These are phyloP conservation scores for Megalops cyprinoides DNA, from an alignment of 2,797 vertebrate genomes.

Conservation along the genomic window DNA sequence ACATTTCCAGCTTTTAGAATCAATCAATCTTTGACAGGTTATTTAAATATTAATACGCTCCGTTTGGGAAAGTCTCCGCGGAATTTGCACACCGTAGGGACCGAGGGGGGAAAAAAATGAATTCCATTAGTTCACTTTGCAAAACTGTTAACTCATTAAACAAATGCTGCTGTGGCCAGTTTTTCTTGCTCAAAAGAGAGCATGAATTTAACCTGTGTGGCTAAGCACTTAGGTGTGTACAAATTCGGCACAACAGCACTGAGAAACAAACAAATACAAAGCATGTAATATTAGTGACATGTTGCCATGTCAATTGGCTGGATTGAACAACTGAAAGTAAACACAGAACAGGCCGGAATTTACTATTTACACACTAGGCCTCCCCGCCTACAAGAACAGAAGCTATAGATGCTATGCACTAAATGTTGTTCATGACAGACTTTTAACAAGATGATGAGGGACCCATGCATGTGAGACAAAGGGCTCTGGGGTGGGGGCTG, in stretches of 20 bases:
- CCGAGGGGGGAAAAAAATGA: not conserved
- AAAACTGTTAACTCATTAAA: conserved; percentile 6
- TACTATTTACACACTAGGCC: no score
- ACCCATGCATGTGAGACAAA: not conserved
- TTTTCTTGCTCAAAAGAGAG: not conserved
- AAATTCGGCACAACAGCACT: no score
- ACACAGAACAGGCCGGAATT: no score
- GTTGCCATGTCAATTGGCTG: no score
- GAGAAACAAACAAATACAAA: no score
- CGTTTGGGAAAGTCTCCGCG: conserved; percentile 49
- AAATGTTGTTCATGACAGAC: not conserved
- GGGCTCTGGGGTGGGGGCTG: not conserved
- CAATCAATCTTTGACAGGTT: conserved; percentile 53
- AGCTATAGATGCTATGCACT: not conserved
- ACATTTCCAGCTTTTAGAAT: conserved; percentile 47
- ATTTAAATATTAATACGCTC: conserved; percentile 61
- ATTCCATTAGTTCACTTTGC: not conserved
- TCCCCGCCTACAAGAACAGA: no score
- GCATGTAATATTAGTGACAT: no score
- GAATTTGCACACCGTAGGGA: conserved; percentile 5
- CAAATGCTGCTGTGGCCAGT: conserved; percentile 3
- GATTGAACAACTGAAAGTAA: no score
- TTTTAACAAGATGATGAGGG: not conserved
- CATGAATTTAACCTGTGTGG: not conserved
- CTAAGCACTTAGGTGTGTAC: not conserved